Base-by-base conservation (phyloP, 1,140 invertebrate species). In the Heterodera carotae region DNA sequence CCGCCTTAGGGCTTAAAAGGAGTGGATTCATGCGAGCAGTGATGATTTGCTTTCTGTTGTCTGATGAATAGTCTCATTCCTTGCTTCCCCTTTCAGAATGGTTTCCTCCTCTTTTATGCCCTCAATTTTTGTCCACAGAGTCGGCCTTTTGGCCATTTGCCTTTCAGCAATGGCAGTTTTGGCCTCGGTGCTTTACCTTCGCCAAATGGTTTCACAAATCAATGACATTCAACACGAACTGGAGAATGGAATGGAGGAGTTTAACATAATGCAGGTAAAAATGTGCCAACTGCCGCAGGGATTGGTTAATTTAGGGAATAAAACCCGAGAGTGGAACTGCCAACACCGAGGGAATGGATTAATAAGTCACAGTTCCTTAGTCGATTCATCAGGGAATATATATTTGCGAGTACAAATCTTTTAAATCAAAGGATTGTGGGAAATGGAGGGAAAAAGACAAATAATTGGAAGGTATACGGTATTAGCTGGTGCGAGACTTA, bases 151-250 rank as follows among this genome's bases (percentile, higher is more conserved):
- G 33, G 69, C 69, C 27, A 70, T 36, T 27, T 36, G 33, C 1
- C 48, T 33, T 22, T 48, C 69, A 0, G 59, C 31, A 56, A 39
- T 70, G 5, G 22, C 59, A 6, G 69, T 70, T 25, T 43, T 29
- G 18, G 31, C 59, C 1, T 56, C 69, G 31, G 48, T 59, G 22
- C 59, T 70, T 70, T 70, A 70, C 59, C 33, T 70, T 56, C 69
- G 33, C 15, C 69, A 70, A 70, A 48, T 70, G 69, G 33, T 70
- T 33, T 36, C 59, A 22, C 15, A 70, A 70, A 70, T 70, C 33
- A 70, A 70, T 70, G 22, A 15, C 22, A 70, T 70, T 33, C 34
- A 36, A 48, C 29, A n/a, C 15, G 69, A 70, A 70, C 27, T 70
- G 7, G 34, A 48, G 29, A 33, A 29, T 36, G 69, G 69, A 7